Evolutionary conservation across 2,888 invertebrate species (phyloP), one percentile per base, ranked within the genome.

Genomic region (Hymenopus coronatus): DNA sequence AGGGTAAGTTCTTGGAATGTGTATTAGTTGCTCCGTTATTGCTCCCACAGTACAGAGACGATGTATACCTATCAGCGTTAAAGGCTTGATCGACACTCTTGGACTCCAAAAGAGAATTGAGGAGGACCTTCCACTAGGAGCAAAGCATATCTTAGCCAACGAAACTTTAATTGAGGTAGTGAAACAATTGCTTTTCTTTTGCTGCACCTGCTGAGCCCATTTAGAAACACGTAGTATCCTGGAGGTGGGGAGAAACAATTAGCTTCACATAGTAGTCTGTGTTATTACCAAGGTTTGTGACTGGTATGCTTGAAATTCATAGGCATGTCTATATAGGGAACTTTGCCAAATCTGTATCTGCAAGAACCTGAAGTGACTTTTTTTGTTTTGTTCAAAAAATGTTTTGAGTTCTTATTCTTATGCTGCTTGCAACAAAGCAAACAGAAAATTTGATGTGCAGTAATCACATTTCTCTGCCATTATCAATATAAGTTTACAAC

Each of bases 11-110:
- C 6, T 70, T 70, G 54, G 54, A 70, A 70, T 70, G 54, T 70
- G 54, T 70, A 70, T 25, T 70, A 70, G 54, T 70, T 70, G 54
- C 54, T 70, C 54, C 54, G 6, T 70, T 70, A 70, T 70, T 70
- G 54, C 83, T 82, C 46, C 82, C 83, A 27, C 54, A 88, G 88
- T 88, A 85, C 88, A 88, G 81, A 81, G 84, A 2, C 70, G 88
- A 70, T 88, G 88, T 70, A 85, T 88, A n/a, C 88, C 88, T 28
- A 84, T 88, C 84, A 85, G 81, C 81, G 85, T 82, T 30, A 88
- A 46, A 84, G 82, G 84, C 88, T 40, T 28, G 28, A 46, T 85
- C 88, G 28, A 70, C 85, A 25, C 40, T 88, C 83, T 33, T 88
- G 54, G 88, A 84, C 25, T 70, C 6, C 54, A 15, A 70, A 15